Conservation (phyloP, 2,797 vertebrate genomes). For the Muscicapa comitata region DNA sequence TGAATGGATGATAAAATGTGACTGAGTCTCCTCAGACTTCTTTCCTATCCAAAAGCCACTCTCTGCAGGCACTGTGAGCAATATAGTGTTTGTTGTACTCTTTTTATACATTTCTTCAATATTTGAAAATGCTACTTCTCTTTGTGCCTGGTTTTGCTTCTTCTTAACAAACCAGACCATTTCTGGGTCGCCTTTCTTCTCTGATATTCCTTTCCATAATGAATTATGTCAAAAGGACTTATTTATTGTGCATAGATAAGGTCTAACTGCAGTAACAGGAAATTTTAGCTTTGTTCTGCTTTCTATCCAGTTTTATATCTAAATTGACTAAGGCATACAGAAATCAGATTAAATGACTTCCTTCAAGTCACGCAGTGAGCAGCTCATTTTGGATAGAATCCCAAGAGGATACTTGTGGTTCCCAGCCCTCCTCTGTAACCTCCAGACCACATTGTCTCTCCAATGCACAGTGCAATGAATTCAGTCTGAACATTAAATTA, state of each 20-base stretch:
- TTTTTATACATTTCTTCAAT: accelerated
- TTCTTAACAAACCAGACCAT: not conserved
- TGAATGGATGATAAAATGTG: not conserved
- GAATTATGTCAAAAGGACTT: not conserved
- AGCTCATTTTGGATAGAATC: constrained; percentile 18
- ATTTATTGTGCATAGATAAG: constrained; percentile 7
- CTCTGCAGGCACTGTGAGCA: not conserved
- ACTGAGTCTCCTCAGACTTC: not conserved
- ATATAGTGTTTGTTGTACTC: not conserved
- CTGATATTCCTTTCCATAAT: not conserved
- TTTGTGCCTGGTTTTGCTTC: not conserved
- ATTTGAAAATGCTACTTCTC: not conserved
- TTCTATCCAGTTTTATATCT: constrained; percentile 39
- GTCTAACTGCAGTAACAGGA: not conserved
- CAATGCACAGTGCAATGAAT: not conserved
- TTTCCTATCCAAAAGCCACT: not conserved
- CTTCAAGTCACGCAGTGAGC: constrained; percentile 1
- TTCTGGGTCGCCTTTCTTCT: not conserved
- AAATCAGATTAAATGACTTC: constrained; percentile 55
- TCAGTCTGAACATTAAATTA: constrained; percentile 27
- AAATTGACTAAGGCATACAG: constrained; percentile 37
- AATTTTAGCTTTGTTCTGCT: constrained; percentile 1
- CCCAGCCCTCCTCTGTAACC: constrained; percentile 24
- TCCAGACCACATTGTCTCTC: constrained; percentile 19
- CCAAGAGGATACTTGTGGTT: constrained; percentile 37